These are phyloP conservation scores for Gymnoscopelus braueri DNA, from an alignment of 2,797 vertebrate species.

Conservation along the genomic window DNA sequence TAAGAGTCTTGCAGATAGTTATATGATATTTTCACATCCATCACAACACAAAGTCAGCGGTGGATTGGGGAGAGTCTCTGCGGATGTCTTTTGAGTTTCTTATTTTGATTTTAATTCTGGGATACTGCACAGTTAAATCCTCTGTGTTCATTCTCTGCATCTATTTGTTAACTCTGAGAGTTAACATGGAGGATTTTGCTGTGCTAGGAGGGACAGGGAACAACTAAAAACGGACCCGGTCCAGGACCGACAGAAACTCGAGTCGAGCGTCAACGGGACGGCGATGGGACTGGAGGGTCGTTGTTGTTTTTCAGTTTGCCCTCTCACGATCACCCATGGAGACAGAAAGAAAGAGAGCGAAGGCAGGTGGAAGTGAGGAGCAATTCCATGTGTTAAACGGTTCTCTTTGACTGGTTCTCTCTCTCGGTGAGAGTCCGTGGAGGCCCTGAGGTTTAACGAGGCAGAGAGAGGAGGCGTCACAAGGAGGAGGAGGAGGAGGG, in stretches of 20 bases:
- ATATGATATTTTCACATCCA: conserved; percentile 45
- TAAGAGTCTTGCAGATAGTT: conserved; percentile 34
- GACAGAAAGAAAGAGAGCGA: conserved; percentile 40
- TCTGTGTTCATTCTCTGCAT: no score
- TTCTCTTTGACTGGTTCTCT: conserved; percentile 40
- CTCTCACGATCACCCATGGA: conserved; percentile 33
- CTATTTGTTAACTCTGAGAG: no score
- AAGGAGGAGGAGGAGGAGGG: conserved; percentile 37
- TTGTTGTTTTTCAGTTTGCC: conserved; percentile 30
- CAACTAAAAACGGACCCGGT: conserved; percentile 14
- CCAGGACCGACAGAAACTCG: conserved; percentile 39
- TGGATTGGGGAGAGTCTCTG: conserved; percentile 31
- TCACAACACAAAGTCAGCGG: conserved; percentile 31
- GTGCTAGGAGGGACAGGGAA: conserved; percentile 17
- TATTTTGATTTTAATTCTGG: conserved; percentile 13
- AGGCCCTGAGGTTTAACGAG: conserved; percentile 84
- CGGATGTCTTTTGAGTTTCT: conserved; percentile 19
- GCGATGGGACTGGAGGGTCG: conserved; percentile 35
- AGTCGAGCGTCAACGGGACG: conserved; percentile 36
- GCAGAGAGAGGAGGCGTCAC: conserved; percentile 51
- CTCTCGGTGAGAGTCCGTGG: conserved; percentile 68
- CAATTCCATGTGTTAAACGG: conserved; percentile 40
- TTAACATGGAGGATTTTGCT: no score
- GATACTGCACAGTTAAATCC: no score
- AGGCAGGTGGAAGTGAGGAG: conserved; percentile 45